These are phyloP conservation scores for Drosophila multiciliata DNA, from an alignment of 2,888 invertebrate genomes.

Conservation along the genomic window DNA sequence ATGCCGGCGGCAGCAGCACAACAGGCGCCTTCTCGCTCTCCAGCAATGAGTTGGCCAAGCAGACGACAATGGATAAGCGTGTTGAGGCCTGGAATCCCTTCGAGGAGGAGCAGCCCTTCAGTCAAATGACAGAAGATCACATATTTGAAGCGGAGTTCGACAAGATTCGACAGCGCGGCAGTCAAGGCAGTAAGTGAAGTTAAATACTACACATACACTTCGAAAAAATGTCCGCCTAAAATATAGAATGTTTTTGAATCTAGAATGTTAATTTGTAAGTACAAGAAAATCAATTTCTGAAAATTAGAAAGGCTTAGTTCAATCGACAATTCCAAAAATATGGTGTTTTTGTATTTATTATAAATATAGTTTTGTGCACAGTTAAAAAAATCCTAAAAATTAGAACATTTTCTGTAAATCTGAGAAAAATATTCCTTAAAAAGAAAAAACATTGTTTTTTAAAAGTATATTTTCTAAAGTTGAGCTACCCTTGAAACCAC, in stretches of 20 bases:
- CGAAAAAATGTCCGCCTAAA: background rate
- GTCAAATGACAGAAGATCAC: constrained; percentile 91
- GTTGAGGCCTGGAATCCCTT: constrained; percentile 94
- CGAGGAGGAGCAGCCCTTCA: constrained; percentile 90
- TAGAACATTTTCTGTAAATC: no score
- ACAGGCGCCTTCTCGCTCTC: constrained; percentile 77
- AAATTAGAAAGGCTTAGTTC: background rate
- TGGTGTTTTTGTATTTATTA: no score
- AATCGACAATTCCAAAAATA: background rate
- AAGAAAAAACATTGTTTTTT: no score
- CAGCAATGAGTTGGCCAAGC: constrained; percentile 81
- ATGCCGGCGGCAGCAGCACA: constrained; percentile 62
- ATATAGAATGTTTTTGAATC: background rate
- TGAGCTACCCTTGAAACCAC: no score
- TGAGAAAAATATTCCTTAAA: no score
- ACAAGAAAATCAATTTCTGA: no score
- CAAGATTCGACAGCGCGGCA: constrained; percentile 90
- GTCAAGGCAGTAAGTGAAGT: constrained; percentile 88
- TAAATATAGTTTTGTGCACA: no score
- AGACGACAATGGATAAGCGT: constrained; percentile 78
- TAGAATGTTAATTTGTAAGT: no score
- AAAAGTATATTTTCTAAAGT: no score
- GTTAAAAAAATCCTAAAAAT: no score
- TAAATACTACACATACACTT: background rate
- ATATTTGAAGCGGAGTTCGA: constrained; percentile 94